Percentiles rank a stretch among this genome's conserved stretches.
These are phyloP conservation scores for Leucania comma DNA, from an alignment of 2,888 invertebrate genomes.

Conservation along the genomic window DNA sequence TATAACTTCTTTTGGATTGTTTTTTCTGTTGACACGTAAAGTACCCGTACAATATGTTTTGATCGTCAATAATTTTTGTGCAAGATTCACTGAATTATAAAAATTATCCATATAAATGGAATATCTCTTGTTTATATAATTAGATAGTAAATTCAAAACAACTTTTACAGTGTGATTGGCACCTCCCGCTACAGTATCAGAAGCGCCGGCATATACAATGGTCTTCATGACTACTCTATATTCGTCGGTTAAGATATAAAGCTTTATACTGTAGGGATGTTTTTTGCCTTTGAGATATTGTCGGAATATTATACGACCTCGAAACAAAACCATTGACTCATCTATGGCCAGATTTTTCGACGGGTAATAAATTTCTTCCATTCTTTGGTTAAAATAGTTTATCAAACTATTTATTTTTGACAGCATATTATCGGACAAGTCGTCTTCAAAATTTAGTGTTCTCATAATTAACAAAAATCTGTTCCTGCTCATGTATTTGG, in stretches of 20 bases:
- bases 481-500: constrained; percentile 52
- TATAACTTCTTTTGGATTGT: constrained; percentile 29
- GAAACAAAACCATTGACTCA: constrained; percentile 55
- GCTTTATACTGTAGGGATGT: constrained; percentile 49
- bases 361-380: constrained; percentile 37
- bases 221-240: constrained; percentile 31
- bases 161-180: constrained; percentile 56
- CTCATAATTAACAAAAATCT: constrained; percentile 39
- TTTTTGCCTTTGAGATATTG: constrained; percentile 51
- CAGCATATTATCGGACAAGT: constrained; percentile 44
- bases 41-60: constrained; percentile 66
- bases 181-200: constrained; percentile 48
- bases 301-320: constrained; percentile 51
- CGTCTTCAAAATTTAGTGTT: constrained; percentile 19
- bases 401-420: constrained; percentile 51
- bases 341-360: constrained; percentile 50
- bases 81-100: constrained; percentile 56
- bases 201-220: constrained; percentile 45
- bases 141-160: constrained; percentile 55
- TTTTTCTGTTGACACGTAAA: constrained; percentile 51
- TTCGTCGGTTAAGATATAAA: constrained; percentile 52
- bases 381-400: constrained; percentile 40
- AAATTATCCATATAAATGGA: constrained; percentile 49
- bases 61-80: constrained; percentile 50
- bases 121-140: constrained; percentile 21